Percentiles rank a stretch among this genome's conserved stretches.
phyloP scores from a whole-genome alignment of 2,113 vertebrate species.

The Rhegmatorhina hoffmannsi region DNA sequence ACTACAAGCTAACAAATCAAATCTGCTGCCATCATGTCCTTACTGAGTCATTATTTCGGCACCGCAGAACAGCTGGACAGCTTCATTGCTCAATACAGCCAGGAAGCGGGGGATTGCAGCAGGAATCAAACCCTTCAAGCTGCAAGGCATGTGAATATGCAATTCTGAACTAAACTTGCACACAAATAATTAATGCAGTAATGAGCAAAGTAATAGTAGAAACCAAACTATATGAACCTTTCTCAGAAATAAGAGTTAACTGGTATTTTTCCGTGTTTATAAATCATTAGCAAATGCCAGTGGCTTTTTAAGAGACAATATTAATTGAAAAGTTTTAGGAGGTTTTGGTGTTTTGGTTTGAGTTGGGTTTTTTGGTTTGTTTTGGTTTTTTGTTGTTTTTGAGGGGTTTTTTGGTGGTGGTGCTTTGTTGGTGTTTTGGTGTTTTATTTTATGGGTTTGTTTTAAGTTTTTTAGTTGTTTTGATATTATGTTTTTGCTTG shows the following conservation, averaged over 20 bases:
- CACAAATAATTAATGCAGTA: not conserved
- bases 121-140: not conserved
- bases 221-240: not conserved
- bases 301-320: not conserved
- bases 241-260: not conserved
- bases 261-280: not conserved
- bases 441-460: not conserved
- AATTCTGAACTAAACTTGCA: not conserved
- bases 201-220: not conserved
- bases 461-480: not conserved
- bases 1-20: conserved; percentile 49
- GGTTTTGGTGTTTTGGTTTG: not conserved
- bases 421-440: too few species aligned
- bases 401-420: too few species aligned
- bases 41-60: conserved; percentile 17
- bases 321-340: not conserved
- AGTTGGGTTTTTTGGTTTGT: not conserved
- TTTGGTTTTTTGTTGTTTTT: not conserved
- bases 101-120: not conserved
- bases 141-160: not conserved
- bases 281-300: not conserved
- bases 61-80: not conserved
- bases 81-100: not conserved
- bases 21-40: conserved; percentile 22
- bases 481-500: not conserved